Evolutionary conservation across 1,140 invertebrate species (phyloP).

Genomic region (Kradibia gibbosae): DNA sequence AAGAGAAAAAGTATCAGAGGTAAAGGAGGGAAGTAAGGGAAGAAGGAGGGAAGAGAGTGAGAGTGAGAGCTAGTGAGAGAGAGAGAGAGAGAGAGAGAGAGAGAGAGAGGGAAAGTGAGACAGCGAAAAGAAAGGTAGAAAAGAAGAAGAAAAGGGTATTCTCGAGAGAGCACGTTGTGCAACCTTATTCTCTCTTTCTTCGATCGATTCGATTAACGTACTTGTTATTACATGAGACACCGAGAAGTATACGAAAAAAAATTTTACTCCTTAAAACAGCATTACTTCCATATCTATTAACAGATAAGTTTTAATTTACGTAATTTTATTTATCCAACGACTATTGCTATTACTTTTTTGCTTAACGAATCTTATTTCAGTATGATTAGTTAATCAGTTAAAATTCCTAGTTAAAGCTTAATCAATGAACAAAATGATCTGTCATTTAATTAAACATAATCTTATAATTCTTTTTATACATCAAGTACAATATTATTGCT

Average conservation of each 20-base stretch:
- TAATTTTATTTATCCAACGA: not conserved
- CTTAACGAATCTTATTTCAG: too few species aligned
- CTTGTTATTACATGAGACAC: conserved; percentile 21
- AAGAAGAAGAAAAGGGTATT: conserved; percentile 33
- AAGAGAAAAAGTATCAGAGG: too few species aligned
- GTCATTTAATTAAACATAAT: too few species aligned
- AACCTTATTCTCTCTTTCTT: not conserved
- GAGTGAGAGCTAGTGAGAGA: too few species aligned
- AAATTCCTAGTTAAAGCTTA: too few species aligned
- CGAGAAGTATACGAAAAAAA: too few species aligned
- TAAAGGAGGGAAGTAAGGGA: too few species aligned
- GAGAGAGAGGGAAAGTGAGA: not conserved
- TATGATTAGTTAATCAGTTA: too few species aligned
- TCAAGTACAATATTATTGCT: too few species aligned
- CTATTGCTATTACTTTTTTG: not conserved
- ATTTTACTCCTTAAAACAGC: not conserved
- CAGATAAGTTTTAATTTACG: not conserved
- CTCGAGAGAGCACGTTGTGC: not conserved
- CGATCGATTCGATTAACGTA: conserved; percentile 22
- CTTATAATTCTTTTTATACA: too few species aligned
- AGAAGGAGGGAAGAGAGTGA: too few species aligned
- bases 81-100: not conserved
- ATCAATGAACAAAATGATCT: too few species aligned
- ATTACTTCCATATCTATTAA: not conserved
- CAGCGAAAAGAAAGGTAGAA: not conserved